These are phyloP conservation scores for Cephus pulcher DNA, from an alignment of 2,888 invertebrate genomes.

Conservation along the genomic window DNA sequence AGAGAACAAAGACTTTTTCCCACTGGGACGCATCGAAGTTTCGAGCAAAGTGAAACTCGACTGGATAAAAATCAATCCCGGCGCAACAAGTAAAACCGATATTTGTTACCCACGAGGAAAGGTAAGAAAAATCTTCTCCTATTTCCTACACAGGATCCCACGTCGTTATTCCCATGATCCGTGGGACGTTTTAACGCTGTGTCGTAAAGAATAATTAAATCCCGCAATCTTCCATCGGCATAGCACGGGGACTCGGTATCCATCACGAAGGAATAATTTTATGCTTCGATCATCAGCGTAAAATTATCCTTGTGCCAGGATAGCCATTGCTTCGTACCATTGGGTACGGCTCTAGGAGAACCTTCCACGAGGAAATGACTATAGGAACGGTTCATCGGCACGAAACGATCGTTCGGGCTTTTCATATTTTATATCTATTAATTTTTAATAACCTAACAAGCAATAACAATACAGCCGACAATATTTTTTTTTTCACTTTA, in stretches of 20 bases:
- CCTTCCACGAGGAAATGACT: not conserved
- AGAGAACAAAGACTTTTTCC: not conserved
- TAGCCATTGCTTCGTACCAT: not conserved
- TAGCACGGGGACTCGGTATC: not conserved
- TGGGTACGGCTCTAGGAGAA: not conserved
- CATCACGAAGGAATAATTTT: not conserved
- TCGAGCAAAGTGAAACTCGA: not conserved
- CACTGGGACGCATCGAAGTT: not conserved
- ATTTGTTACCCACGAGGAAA: not conserved
- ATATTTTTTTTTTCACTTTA: no score
- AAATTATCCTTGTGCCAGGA: not conserved
- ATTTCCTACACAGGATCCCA: not conserved
- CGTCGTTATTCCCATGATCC: not conserved
- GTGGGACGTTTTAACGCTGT: not conserved
- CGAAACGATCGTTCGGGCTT: not conserved
- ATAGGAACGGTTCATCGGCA: not conserved
- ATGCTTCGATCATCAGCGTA: not conserved
- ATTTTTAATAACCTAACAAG: not conserved
- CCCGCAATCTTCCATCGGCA: not conserved
- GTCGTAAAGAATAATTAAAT: slow-evolving; percentile 4
- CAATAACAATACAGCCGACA: not conserved
- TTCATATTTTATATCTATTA: not conserved
- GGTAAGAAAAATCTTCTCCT: not conserved
- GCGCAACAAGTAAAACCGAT: not conserved
- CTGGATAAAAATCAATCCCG: not conserved